Conservation (phyloP, 2,888 invertebrate species). For the Calameuta pallipes region DNA sequence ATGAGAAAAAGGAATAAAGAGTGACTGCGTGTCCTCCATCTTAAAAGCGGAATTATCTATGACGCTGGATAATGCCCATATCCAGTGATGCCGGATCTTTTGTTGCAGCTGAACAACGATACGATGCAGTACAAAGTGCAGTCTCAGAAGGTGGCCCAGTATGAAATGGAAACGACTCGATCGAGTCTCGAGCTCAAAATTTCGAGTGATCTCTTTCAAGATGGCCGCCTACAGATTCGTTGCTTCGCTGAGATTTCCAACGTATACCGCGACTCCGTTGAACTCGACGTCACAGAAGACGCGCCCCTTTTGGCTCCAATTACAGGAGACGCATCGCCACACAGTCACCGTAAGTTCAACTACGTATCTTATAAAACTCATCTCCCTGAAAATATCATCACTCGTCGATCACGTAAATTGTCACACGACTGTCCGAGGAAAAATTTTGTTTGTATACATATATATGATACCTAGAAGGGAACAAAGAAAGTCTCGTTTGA, state of each 20-base stretch:
- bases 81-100: conserved; percentile 3
- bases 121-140: conserved; percentile 40
- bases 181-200: conserved; percentile 54
- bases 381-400: background rate
- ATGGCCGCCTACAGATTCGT: conserved; percentile 49
- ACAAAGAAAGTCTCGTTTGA: background rate
- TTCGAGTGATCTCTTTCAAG: conserved; percentile 51
- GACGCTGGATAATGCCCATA: background rate
- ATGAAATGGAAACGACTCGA: conserved; percentile 41
- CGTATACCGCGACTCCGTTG: conserved; percentile 53
- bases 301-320: conserved; percentile 59
- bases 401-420: background rate
- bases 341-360: conserved; percentile 53
- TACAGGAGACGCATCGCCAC: conserved; percentile 60
- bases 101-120: conserved; percentile 49
- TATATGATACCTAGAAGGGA: background rate
- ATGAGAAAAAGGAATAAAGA: background rate
- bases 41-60: background rate
- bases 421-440: background rate
- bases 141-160: conserved; percentile 27
- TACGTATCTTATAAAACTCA: background rate
- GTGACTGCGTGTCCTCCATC: background rate
- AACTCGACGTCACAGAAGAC: conserved; percentile 55
- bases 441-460: background rate
- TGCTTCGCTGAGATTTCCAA: conserved; percentile 55